These are phyloP conservation scores for Cinclus mexicanus DNA, from an alignment of 2,113 vertebrate species.

Conservation along the genomic window DNA sequence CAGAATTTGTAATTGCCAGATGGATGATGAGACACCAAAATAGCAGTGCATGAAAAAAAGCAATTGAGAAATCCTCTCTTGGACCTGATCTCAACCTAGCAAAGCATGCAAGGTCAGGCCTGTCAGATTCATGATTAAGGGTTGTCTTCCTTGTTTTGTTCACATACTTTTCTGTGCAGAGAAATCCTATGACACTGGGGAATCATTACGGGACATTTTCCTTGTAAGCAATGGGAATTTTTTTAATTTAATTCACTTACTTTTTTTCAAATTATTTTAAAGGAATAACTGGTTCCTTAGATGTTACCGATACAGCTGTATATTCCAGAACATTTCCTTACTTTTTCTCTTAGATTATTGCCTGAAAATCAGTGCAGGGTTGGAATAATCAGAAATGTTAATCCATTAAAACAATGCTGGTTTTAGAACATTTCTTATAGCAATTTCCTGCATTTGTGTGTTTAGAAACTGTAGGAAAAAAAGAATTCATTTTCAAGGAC, in stretches of 20 bases:
- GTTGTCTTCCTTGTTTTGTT: slow-evolving; percentile 36
- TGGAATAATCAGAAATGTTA: not conserved
- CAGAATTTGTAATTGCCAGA: not conserved
- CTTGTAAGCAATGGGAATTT: not conserved
- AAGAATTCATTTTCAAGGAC: not conserved
- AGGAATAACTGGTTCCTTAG: not conserved
- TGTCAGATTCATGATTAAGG: not conserved
- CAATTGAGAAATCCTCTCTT: not conserved
- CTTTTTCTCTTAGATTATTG: not conserved
- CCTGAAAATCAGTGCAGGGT: not conserved
- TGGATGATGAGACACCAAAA: not conserved
- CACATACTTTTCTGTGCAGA: not conserved
- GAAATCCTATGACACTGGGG: not conserved
- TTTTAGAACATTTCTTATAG: not conserved
- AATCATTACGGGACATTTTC: not conserved
- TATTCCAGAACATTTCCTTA: not conserved
- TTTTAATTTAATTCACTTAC: not conserved
- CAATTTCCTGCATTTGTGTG: slow-evolving; percentile 21
- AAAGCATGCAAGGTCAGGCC: not conserved
- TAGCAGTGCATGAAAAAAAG: not conserved
- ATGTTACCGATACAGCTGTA: not conserved
- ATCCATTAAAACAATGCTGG: not conserved
- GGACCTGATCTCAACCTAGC: not conserved
- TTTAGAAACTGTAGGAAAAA: not conserved
- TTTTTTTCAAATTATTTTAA: not conserved